Evolutionary conservation across 2,888 invertebrate genomes (phyloP), one percentile per base, ranked within the genome.

Genomic region (Mythimna vitellina): DNA sequence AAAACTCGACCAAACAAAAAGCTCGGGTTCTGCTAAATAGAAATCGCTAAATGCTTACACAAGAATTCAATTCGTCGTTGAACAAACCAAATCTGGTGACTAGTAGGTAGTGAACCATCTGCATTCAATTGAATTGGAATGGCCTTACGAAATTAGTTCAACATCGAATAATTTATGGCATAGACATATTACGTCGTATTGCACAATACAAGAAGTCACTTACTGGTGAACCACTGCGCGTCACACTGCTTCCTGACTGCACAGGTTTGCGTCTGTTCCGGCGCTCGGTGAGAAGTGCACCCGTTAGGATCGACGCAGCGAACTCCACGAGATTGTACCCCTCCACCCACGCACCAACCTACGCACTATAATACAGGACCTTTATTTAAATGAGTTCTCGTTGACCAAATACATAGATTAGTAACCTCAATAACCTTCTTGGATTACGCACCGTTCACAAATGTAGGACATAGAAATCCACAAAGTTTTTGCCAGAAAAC

Each of bases 201-300:
- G 20, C 1, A 35, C 42, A 63, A 62, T 29, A n/a, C n/a, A 22
- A 62, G 57, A 17, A 29, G 20, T 46, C n/a, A 70, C 88, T 89
- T 89, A 96, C 99, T 98, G 20, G 97, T 96, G 90, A 98, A 99
- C 99, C 99, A 99, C 87, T 98, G 97, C 1, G 98, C 98, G 80
- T 97, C 91, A 91, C 98, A 98, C 85, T 96, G 97, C 80, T 96
- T 96, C 78, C 97, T 97, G 46, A 97, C 97, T n/a, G 97, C 96
- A 88, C 98, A 98, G 1, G 97, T 96, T 81, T 98, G 96, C 0
- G 97, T 97, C 1, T 97, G 94, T 80, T 97, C 97, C 0, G 98
- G 97, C 68, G 96, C 96, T 73, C 92, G 94, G 85, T 96, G 97
- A 85, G 96, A 95, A 70, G 97, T 96, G 88, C 97, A 97, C 20